Evolutionary conservation across 2,113 vertebrate genomes (phyloP).

Genomic region (Apteryx mantelli): DNA sequence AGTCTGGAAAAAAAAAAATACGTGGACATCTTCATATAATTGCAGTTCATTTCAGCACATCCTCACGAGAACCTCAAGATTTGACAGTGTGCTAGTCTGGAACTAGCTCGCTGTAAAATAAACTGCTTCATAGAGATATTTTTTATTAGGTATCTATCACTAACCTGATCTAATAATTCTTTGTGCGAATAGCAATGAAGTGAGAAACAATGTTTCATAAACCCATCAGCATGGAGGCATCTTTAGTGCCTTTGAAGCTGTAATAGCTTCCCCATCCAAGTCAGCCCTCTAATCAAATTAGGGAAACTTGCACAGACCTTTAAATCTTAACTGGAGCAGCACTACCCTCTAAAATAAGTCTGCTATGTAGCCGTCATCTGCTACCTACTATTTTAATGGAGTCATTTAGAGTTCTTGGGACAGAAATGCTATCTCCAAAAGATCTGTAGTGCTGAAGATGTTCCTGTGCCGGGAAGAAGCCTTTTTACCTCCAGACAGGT

Average conservation of each 20-base stretch:
- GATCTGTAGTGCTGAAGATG: not conserved
- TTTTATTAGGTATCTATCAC: slow-evolving; percentile 66
- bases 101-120: slow-evolving; percentile 58
- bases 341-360: not conserved
- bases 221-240: slow-evolving; percentile 61
- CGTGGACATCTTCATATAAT: slow-evolving; percentile 20
- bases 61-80: slow-evolving; percentile 45
- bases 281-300: slow-evolving; percentile 60
- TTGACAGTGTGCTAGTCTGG: slow-evolving; percentile 51
- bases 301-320: not conserved
- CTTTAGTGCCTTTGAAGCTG: slow-evolving; percentile 50
- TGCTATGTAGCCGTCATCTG: not conserved
- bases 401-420: not conserved
- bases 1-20: not conserved
- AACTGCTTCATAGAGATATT: slow-evolving; percentile 49
- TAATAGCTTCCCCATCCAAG: slow-evolving; percentile 39
- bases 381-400: not conserved
- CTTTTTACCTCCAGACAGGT: not conserved
- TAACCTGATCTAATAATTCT: slow-evolving; percentile 62
- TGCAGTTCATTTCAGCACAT: slow-evolving; percentile 49
- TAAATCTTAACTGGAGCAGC: slow-evolving; percentile 47
- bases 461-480: not conserved
- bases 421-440: not conserved
- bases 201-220: slow-evolving; percentile 73
- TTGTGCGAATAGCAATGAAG: slow-evolving; percentile 62